Evolutionary conservation across 2,113 vertebrate genomes (phyloP), one percentile per base, ranked within the genome.

Genomic region (Pongo abelii): DNA sequence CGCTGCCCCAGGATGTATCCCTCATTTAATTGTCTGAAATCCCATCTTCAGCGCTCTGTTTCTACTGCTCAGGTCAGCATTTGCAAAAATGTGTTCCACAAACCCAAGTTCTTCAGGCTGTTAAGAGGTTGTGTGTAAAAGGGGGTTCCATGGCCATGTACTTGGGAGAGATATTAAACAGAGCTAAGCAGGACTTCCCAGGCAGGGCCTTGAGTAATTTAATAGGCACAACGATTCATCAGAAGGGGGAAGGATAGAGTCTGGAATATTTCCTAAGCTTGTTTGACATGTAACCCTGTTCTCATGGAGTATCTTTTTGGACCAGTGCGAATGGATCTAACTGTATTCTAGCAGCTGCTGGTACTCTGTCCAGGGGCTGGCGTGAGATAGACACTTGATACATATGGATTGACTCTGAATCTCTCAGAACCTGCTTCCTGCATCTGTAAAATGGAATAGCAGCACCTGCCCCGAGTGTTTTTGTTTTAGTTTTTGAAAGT

Each of bases 361-460:
- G 74, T 13, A 14, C n/a, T 6, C 75, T 16, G 10, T 38, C 25
- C 50, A 23, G 72, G 77, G 43, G 38, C 46, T 32, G 83, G 61
- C 1, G 0, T 23, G 46, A 59, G 22, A 48, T 2, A 16, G 77
- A 46, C 43, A 6, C 50, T 86, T 20, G 2, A 0, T 6, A 8
- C 13, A 0, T 25, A 6, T 4, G 72, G 72, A n/a, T 20, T 25
- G 61, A 72, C 25, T 3, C 13, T 2, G 27, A 12, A 52, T 69
- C 72, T 88, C 50, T 84, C 22, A 72, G 52, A 84, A 43, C 7
- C 10, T 1, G 1, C 40, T 70, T 74, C 55, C 35, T 32, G 79
- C 23, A 5, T 61, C 88, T 22, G 64, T 89, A 2, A 12, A 46
- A 43, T 5, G n/a, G 43, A 50, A 23, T 1, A 20, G 67, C n/a